Percentiles rank a stretch among this genome's conserved stretches.
phyloP scores from a whole-genome alignment of 2,113 vertebrate genomes.

The Mustelus asterias region DNA sequence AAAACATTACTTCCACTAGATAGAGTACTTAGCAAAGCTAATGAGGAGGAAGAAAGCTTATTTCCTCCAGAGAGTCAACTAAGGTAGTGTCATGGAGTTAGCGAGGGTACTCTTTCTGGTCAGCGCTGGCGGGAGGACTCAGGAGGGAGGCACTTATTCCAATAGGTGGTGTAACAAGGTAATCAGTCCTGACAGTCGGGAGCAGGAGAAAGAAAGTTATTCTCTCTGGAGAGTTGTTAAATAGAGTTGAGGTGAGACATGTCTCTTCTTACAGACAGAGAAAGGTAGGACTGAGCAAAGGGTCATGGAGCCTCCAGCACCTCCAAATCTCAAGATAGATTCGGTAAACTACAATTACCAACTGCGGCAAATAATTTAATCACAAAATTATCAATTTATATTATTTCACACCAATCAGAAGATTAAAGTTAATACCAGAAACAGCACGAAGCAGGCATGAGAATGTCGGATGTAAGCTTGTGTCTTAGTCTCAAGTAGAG shows the following conservation, averaged over 20 bases:
- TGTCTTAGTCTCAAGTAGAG: background rate
- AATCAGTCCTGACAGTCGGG: conserved; percentile 33
- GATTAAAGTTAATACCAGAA: background rate
- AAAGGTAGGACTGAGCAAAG: background rate
- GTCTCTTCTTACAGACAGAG: background rate
- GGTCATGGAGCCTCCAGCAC: conserved; percentile 1
- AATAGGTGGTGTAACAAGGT: conserved; percentile 34
- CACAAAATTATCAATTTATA: conserved; percentile 10
- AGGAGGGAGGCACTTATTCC: conserved; percentile 29
- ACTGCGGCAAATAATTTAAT: conserved; percentile 11
- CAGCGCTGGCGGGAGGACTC: conserved; percentile 20
- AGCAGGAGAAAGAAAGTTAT: conserved; percentile 31
- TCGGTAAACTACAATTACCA: background rate
- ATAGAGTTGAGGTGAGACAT: conserved; percentile 23
- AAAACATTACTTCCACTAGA: conserved; percentile 32
- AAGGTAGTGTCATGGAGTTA: conserved; percentile 28
- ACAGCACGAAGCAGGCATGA: background rate
- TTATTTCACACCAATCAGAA: background rate
- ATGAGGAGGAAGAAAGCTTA: conserved; percentile 36
- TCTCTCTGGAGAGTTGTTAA: conserved; percentile 28
- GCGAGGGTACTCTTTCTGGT: conserved; percentile 24
- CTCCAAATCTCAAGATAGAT: conserved; percentile 3
- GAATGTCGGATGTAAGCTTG: background rate
- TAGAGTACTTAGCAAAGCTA: conserved; percentile 34
- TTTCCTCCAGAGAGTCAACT: conserved; percentile 30